A percentile compares a stretch with the other conserved stretches of the same genome.
phyloP scores from a whole-genome alignment of 2,797 vertebrate genomes.

The Tinamus major region DNA sequence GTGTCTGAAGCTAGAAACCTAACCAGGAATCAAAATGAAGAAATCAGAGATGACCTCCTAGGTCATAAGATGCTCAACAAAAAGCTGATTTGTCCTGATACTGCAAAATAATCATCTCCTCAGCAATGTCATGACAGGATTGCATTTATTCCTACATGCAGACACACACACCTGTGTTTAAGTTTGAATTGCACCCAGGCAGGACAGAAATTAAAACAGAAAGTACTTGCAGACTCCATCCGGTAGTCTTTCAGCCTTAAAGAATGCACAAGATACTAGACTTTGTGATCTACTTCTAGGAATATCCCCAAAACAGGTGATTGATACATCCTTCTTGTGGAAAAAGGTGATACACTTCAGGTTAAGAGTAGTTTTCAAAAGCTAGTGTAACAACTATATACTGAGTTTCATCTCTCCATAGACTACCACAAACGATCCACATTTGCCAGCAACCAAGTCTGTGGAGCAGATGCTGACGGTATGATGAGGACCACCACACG shows the following conservation, averaged over 20 bases:
- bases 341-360: not conserved
- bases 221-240: not conserved
- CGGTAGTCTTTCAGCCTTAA: not conserved
- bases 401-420: not conserved
- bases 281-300: not conserved
- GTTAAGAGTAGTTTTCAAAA: not conserved
- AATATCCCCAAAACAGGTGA: not conserved
- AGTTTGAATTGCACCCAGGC: not conserved
- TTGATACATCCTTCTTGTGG: not conserved
- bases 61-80: not conserved
- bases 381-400: not conserved
- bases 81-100: not conserved
- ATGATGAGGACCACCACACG: constrained; percentile 48
- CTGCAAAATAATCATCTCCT: not conserved
- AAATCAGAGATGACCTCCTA: not conserved
- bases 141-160: not conserved
- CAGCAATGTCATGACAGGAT: not conserved
- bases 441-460: constrained; percentile 17
- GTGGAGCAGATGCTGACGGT: constrained; percentile 37
- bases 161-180: not conserved
- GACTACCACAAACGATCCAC: not conserved
- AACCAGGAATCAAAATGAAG: not conserved
- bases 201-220: not conserved
- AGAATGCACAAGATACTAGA: not conserved
- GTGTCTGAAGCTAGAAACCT: not conserved